Evolutionary conservation across 2,888 invertebrate genomes (phyloP).

Genomic region (Standfussiana lucernea): DNA sequence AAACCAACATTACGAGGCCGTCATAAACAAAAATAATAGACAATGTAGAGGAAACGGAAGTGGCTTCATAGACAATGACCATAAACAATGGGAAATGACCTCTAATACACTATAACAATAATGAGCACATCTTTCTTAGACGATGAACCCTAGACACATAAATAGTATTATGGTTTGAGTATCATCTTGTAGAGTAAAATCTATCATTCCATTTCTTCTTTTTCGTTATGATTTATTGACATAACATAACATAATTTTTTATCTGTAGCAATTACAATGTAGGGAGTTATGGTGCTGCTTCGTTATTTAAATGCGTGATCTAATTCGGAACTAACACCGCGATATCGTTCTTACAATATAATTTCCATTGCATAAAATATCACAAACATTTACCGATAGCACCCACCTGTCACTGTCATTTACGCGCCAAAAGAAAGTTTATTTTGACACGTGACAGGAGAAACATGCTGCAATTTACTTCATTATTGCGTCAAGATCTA

Average conservation of each 20-base stretch:
- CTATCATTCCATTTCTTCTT: neutral
- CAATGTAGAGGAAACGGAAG: slow-evolving; percentile 42
- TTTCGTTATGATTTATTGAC: neutral
- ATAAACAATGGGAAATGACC: slow-evolving; percentile 54
- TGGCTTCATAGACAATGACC: slow-evolving; percentile 49
- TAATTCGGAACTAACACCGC: neutral
- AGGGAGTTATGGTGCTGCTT: neutral
- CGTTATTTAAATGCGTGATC: neutral
- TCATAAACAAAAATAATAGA: slow-evolving; percentile 44
- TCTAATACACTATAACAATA: slow-evolving; percentile 51
- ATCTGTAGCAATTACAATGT: neutral
- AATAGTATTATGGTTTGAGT: slow-evolving; percentile 1
- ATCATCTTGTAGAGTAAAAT: neutral
- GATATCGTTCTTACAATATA: neutral
- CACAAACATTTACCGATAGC: neutral
- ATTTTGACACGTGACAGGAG: neutral
- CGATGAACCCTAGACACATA: slow-evolving; percentile 7
- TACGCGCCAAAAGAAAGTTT: neutral
- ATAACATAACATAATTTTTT: neutral
- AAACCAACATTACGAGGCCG: slow-evolving; percentile 15
- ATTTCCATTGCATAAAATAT: neutral
- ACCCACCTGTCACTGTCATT: neutral
- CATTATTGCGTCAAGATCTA: neutral
- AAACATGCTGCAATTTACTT: neutral
- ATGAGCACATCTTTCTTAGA: slow-evolving; percentile 37